A percentile compares a stretch with the other conserved stretches of the same genome.
Conservation (phyloP, 2,797 vertebrate genomes). For the Sebastes goodei region DNA sequence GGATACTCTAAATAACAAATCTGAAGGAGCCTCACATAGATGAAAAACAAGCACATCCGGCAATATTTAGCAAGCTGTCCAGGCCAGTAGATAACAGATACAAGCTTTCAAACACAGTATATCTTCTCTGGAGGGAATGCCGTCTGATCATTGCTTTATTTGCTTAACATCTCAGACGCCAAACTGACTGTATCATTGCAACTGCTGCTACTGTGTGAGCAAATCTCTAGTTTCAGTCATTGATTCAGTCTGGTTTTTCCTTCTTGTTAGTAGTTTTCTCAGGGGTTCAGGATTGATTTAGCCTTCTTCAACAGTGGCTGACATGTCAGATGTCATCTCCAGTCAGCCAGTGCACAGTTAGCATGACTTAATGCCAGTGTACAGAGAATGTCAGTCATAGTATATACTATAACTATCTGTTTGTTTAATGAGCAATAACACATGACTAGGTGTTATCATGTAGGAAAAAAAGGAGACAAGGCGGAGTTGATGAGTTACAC, state of each 20-base stretch:
- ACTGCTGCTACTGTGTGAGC: neutral
- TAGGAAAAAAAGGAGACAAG: neutral
- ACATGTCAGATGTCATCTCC: neutral
- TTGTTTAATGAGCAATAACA: neutral
- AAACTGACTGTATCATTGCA: neutral
- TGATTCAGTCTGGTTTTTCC: neutral
- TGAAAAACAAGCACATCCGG: neutral
- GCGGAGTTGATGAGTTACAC: neutral
- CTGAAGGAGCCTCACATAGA: neutral
- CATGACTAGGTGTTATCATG: neutral
- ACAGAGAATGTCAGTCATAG: neutral
- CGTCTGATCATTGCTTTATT: conserved; percentile 21
- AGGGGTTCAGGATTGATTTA: neutral
- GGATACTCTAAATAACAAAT: conserved; percentile 10
- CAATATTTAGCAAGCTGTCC: neutral
- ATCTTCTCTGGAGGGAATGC: neutral
- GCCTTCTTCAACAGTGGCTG: neutral
- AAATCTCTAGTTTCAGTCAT: conserved; percentile 1
- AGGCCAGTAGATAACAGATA: conserved; percentile 13
- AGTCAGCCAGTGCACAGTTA: neutral
- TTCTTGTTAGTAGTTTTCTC: neutral
- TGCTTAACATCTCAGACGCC: conserved; percentile 10
- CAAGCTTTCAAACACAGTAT: neutral
- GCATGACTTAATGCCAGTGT: neutral
- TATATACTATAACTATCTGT: neutral